Base-by-base conservation (phyloP, 2,888 invertebrate genomes). In the Pyrocoelia pectoralis region DNA sequence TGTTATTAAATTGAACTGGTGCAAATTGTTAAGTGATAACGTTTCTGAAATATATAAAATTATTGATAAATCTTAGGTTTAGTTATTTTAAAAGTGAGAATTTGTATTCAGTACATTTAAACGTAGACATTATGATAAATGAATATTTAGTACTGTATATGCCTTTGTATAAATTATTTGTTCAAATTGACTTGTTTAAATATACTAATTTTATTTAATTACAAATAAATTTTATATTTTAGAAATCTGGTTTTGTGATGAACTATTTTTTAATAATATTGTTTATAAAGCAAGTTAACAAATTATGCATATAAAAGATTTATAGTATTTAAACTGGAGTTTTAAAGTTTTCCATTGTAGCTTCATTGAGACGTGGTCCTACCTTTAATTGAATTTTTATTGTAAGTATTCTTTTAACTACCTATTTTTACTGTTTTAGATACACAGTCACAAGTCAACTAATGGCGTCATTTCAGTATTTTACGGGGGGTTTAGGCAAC, bases 181-280 rank as follows among this genome's bases (percentile, higher is more conserved):
- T 64, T 64, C 52, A 64, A 60, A 64, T 59, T 53, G 52, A 64
- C 59, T 64, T 65, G 65, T 65, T 65, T 65, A 58, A 63, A 63
- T 63, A 58, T 63, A 63, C 53, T 58, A 58, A 63, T 63, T 63
- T 63, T 63, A 58, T 63, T 58, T 59, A 63, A 50, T 56, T 28
- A 15, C 9, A n/a, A 29, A 28, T 38, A 13, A 51, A 17, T 46
- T n/a, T 48, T 59, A 33, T 58, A 49, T 40, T 19, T 56, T 12
- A 19, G 40, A 52, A 14, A 52, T 24, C 24, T 3, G 24, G 3
- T 24, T 24, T 24, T 24, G 24, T 24, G 3, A 24, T 24, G 3
- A 24, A 24, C 24, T 24, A 24, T 24, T 24, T 24, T 24, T 24
- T n/a, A n/a, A n/a, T n/a, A n/a, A n/a, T n/a, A n/a, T n/a, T n/a